Evolutionary conservation across 2,113 vertebrate species (phyloP), one percentile per base, ranked within the genome.

Genomic region (Thamnophis sirtalis): DNA sequence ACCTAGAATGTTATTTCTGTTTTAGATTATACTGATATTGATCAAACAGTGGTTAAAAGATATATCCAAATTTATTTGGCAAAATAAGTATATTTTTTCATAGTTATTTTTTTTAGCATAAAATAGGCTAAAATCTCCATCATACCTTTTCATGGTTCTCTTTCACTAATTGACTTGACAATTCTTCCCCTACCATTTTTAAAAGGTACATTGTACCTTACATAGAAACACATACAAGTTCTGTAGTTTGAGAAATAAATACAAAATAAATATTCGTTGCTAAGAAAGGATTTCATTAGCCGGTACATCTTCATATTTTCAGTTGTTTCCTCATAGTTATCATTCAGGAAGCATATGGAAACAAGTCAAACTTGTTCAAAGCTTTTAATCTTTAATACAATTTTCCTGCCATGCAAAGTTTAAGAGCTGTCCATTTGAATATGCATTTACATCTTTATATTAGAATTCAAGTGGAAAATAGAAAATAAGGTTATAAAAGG

Each of bases 261-360:
- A 48, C 8, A 13, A 55, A 51, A n/a, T n/a, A n/a, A 21, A 92
- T 94, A 89, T 91, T 8, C 48, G 93, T 84, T 58, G 93, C 49
- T 88, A 92, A 51, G 80, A 95, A 68, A 51, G 90, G 93, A 85
- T 93, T 97, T 93, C 95, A 94, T 93, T 93, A 92, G 24, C 9
- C 54, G 93, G 87, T n/a, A 4, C 85, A 96, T 94, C 0, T 93
- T 87, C 84, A 55, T 92, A 96, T 93, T 91, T 89, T 49, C 54
- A 95, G 60, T 11, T 93, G 90, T 94, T 97, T 96, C 95, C 96
- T 97, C 93, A 60, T 95, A 94, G 43, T 90, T 91, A 88, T 96
- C 68, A 95, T 95, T 93, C 87, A 55, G 86, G 91, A 94, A 92
- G 86, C 89, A 92, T 91, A 93, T 95, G 93, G 90, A 96, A 98